Evolutionary conservation across 1,140 invertebrate species (phyloP), one percentile per base, ranked within the genome.

Genomic region (Drosophila serrata): DNA sequence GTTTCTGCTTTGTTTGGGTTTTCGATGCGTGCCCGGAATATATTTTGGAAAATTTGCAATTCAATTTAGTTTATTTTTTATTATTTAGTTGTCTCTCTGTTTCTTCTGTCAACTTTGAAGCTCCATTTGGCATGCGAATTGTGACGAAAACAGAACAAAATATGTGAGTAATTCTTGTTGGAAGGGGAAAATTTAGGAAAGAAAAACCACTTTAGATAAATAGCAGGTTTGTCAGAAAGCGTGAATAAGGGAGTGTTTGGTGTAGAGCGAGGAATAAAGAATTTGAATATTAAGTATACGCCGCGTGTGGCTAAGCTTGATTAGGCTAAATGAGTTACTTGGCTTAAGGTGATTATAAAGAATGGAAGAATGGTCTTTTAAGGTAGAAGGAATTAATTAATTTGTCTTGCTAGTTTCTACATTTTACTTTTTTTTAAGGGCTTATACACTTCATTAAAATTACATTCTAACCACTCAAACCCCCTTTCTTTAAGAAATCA

Each of bases 1-100:
- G n/a, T 19, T 33, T 51, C 33, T 57, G 53, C 37, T 80, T 56
- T 64, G 55, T 68, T 75, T 58, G 58, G 59, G 19, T 75, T 74
- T 68, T 79, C 56, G 15, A 51, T 72, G 63, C 81, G 77, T 90
- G 78, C 48, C 43, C 64, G 70, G 85, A 79, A 90, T 88, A 81
- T 90, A 40, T 72, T 85, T 85, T 79, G 48, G 75, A 81, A 80
- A 55, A 85, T 86, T 88, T 90, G 85, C 86, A 88, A 88, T 90
- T 88, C 74, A 78, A 85, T 81, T 81, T 80, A 67, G 40, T 79
- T 80, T 5, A 19, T 1, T 19, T 31, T 31, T 31, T 31, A 4
- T 35, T 53, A 37, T 53, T 53, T 31, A 35, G 67, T 75, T 76
- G 53, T 55, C 51, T 76, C 57, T 62, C 22, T 24, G 2, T 31